These are phyloP conservation scores for Brachionus koreanus DNA, from an alignment of 1,140 invertebrate species.

Conservation along the genomic window DNA sequence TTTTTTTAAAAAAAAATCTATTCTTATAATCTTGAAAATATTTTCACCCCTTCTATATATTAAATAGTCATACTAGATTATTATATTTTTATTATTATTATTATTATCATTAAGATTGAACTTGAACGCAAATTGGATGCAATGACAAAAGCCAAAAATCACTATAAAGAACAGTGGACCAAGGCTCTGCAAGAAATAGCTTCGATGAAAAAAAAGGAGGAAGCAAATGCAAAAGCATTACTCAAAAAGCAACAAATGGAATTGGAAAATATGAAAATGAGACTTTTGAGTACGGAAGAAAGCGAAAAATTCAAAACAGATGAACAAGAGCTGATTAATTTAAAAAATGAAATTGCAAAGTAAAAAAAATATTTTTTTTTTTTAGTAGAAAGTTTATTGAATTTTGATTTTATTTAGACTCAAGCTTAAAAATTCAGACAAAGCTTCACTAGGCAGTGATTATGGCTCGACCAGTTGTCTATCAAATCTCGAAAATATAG, in stretches of 20 bases:
- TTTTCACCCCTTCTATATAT: too few species aligned
- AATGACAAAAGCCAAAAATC: conserved; percentile 55
- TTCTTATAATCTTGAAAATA: too few species aligned
- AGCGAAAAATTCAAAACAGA: conserved; percentile 54
- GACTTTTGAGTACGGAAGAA: conserved; percentile 56
- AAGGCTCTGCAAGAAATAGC: conserved; percentile 57
- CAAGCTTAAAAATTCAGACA: conserved; percentile 47
- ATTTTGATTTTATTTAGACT: not conserved
- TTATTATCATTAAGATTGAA: conserved; percentile 51
- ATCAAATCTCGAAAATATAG: conserved; percentile 15
- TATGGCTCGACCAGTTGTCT: not conserved
- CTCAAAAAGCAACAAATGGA: conserved; percentile 55
- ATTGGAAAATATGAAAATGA: conserved; percentile 57
- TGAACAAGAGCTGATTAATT: conserved; percentile 54
- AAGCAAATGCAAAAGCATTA: conserved; percentile 52
- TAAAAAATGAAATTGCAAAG: conserved; percentile 57
- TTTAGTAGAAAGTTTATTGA: not conserved
- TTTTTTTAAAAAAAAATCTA: too few species aligned
- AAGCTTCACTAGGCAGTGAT: not conserved
- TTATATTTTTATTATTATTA: not conserved
- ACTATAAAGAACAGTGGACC: conserved; percentile 60
- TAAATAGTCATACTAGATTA: too few species aligned
- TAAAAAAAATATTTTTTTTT: conserved; percentile 46
- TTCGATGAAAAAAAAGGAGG: conserved; percentile 55
- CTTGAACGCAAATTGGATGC: conserved; percentile 57